Evolutionary conservation across 2,797 vertebrate species (phyloP).

Genomic region (Ctenosaura bakeri): DNA sequence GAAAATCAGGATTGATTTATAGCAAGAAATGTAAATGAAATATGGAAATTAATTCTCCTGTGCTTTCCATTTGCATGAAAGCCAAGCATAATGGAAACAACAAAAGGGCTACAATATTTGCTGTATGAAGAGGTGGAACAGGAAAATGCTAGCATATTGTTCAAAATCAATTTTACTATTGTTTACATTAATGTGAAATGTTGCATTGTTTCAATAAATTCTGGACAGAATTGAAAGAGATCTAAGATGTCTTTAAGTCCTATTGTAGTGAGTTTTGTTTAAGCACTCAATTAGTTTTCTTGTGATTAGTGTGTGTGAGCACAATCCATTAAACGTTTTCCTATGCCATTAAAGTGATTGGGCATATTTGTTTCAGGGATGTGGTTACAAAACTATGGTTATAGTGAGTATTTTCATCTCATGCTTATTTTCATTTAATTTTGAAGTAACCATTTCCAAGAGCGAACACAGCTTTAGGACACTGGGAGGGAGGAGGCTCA

Average conservation of each 20-base stretch:
- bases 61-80: conserved; percentile 28
- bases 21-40: conserved; percentile 38
- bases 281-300: neutral
- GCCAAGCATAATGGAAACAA: conserved; percentile 39
- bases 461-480: neutral
- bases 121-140: conserved; percentile 42
- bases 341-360: neutral
- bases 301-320: neutral
- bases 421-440: conserved; percentile 5
- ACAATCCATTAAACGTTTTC: neutral
- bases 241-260: neutral
- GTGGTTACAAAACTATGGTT: neutral
- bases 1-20: conserved; percentile 41
- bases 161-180: conserved; percentile 43
- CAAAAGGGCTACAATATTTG: conserved; percentile 34
- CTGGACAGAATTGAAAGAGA: neutral
- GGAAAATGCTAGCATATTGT: conserved; percentile 12
- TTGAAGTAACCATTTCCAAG: neutral
- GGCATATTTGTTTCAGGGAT: neutral
- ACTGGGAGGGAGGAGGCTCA: neutral
- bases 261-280: neutral
- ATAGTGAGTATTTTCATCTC: conserved; percentile 6
- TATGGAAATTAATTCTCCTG: conserved; percentile 48
- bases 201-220: conserved; percentile 8
- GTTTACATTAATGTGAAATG: conserved; percentile 29